A percentile compares a stretch with the other conserved stretches of the same genome.
Conservation (phyloP, 2,113 vertebrate species). For the Electrona antarctica region DNA sequence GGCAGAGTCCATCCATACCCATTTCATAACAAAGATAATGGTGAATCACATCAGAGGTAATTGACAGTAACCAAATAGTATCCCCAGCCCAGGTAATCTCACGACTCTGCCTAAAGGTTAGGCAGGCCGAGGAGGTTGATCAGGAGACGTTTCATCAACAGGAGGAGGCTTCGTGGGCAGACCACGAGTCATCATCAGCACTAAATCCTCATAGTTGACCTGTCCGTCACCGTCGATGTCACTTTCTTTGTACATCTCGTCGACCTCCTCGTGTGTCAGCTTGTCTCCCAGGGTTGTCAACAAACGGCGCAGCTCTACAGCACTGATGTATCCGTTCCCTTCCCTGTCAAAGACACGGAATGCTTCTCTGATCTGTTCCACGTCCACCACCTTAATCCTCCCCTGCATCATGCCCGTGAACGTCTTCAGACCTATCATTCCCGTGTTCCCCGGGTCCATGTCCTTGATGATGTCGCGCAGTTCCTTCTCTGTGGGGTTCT, state of each 20-base stretch:
- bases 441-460: constrained; percentile 98
- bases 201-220: constrained; percentile 98
- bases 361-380: constrained; percentile 99
- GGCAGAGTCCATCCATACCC: too few species aligned
- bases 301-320: constrained; percentile 97
- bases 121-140: too few species aligned
- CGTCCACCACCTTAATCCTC: constrained; percentile 99
- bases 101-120: too few species aligned
- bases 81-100: too few species aligned
- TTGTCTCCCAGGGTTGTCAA: constrained; percentile 99
- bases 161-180: too few species aligned
- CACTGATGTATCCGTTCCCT: constrained; percentile 98
- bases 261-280: constrained; percentile 97
- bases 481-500: constrained; percentile 98
- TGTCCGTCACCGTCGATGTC: constrained; percentile 99
- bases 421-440: constrained; percentile 98
- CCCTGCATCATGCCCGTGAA: constrained; percentile 99
- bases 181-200: too few species aligned
- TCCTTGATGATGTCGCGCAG: constrained; percentile 99
- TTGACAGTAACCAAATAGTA: too few species aligned
- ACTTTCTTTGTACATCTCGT: constrained; percentile 99
- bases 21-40: too few species aligned
- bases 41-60: too few species aligned
- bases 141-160: too few species aligned
- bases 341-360: constrained; percentile 99